Conservation (phyloP, 2,888 invertebrate species). For the Exephanes ischioxanthus region DNA sequence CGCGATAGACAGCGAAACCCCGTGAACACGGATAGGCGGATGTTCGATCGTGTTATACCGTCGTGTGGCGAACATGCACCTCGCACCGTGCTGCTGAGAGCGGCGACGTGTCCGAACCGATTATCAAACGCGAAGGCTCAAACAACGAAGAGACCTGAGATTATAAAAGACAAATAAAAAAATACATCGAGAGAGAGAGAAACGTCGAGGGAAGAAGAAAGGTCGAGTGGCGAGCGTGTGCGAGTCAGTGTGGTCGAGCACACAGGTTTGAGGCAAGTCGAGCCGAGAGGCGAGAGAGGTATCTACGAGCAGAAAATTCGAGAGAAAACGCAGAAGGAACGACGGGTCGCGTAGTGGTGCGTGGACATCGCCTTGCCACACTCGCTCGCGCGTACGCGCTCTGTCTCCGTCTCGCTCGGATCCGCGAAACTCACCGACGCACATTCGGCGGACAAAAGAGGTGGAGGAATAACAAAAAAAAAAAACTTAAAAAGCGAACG, state of each 20-base stretch:
- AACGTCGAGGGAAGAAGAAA: slow-evolving; percentile 37
- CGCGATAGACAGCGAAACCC: slow-evolving; percentile 12
- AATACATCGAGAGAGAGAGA: background rate
- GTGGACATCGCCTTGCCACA: slow-evolving; percentile 36
- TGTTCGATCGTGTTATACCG: background rate
- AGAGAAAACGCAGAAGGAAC: slow-evolving; percentile 46
- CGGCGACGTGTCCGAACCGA: slow-evolving; percentile 3
- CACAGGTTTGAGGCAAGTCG: background rate
- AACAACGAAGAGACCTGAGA: background rate
- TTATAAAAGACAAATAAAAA: background rate
- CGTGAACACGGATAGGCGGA: background rate
- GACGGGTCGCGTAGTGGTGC: slow-evolving; percentile 11
- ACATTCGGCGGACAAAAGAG: background rate
- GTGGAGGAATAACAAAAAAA: background rate
- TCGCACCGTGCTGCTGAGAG: slow-evolving; percentile 25
- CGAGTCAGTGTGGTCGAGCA: background rate
- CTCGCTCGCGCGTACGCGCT: slow-evolving; percentile 12
- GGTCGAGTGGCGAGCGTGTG: slow-evolving; percentile 24
- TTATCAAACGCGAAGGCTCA: background rate
- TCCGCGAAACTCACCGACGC: slow-evolving; percentile 17
- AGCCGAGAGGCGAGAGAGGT: slow-evolving; percentile 43
- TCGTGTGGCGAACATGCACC: slow-evolving; percentile 27
- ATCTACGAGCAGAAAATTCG: slow-evolving; percentile 42
- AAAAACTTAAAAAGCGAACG: background rate
- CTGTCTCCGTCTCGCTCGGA: slow-evolving; percentile 2